Evolutionary conservation across 2,113 vertebrate genomes (phyloP), one percentile per base, ranked within the genome.

Genomic region (Protobothrops flavoviridis): DNA sequence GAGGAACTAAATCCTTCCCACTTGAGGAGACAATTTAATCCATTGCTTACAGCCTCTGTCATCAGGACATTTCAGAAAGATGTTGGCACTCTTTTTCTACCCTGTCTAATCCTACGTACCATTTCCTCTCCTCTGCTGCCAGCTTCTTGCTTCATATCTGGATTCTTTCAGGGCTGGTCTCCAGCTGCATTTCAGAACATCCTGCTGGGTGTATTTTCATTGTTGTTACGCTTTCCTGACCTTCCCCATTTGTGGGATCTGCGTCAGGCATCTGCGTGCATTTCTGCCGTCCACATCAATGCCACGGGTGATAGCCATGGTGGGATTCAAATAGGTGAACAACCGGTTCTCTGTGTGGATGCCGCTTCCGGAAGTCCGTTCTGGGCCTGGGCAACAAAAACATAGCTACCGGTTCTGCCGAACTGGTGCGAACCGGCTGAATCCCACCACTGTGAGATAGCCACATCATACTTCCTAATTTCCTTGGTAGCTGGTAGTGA

Each of bases 61-160:
- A n/a, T 2, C 55, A 33, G 64, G 52, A 85, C 48, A 26, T 59
- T 56, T 24, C 50, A 26, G 90, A 56, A 11, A 59, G 11, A 39
- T 23, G 12, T 24, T 57, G 50, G 24, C 3, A 87, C 93, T 87
- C 91, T 93, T 0, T 9, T 0, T 86, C 90, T 0, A 20, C 88
- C 92, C 85, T 90, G 90, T 81, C 87, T 33, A 94, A 43, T 93
- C 3, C 39, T 91, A 95, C 8, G 1, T 95, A 95, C 90, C 7
- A 29, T 87, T 94, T 69, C 90, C 50, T 56, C 57, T 33, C 45
- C 59, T 52, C 48, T 9, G 56, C 53, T 56, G 52, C 12, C 29
- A 89, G 39, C 53, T 33, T 45, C 59, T 55, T n/a, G 33, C 94
- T 93, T 8, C 56, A 13, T 57, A 8, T 57, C 90, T 50, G 26